A percentile compares a stretch with the other conserved stretches of the same genome.
phyloP scores from a whole-genome alignment of 2,797 vertebrate genomes.

The Channa striata region DNA sequence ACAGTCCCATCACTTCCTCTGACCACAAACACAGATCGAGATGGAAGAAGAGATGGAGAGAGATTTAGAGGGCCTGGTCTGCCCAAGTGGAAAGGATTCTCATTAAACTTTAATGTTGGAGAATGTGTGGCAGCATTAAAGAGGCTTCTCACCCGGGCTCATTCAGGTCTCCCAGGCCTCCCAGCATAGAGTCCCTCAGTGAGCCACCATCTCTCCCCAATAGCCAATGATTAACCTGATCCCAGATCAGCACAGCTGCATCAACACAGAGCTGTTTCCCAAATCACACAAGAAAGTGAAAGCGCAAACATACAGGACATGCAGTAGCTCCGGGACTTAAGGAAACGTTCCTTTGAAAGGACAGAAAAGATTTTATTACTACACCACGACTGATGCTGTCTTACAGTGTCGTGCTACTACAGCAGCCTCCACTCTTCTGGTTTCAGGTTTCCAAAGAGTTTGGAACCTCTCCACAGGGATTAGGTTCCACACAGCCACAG shows the following conservation, averaged over 20 bases:
- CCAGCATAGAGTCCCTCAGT: conserved; percentile 34
- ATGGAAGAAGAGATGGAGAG: conserved; percentile 31
- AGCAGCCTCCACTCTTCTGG: background rate
- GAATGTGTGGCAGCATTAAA: conserved; percentile 73
- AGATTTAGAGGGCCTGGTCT: conserved; percentile 57
- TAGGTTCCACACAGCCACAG: background rate
- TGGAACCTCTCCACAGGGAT: background rate
- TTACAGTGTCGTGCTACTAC: background rate
- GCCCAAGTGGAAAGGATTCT: conserved; percentile 66
- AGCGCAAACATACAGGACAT: background rate
- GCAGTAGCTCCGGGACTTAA: background rate
- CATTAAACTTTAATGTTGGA: conserved; percentile 77
- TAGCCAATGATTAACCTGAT: conserved; percentile 63
- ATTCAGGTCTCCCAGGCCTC: conserved; percentile 38
- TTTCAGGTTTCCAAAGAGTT: background rate
- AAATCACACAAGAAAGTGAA: conserved; percentile 17
- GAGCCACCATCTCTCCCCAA: conserved; percentile 22
- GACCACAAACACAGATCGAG: conserved; percentile 52
- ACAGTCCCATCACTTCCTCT: conserved; percentile 46
- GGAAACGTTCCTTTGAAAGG: background rate
- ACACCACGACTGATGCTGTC: background rate
- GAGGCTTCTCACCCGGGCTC: conserved; percentile 53
- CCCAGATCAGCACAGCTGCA: conserved; percentile 51
- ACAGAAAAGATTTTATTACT: background rate
- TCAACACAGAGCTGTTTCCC: conserved; percentile 46